Conservation (phyloP, 2,113 vertebrate genomes). For the Podarcis cretensis region DNA sequence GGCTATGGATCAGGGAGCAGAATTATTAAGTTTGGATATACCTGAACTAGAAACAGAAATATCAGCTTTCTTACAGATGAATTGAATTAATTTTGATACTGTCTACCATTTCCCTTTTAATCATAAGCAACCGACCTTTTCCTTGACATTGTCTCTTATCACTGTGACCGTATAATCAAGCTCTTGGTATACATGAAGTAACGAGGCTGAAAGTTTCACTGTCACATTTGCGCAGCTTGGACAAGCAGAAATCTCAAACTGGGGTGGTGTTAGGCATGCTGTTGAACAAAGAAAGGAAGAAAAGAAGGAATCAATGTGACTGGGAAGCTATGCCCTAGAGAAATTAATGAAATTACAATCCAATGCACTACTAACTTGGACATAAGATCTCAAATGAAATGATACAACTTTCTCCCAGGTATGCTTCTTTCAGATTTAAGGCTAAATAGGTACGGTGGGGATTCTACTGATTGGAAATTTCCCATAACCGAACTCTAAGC, state of each 20-base stretch:
- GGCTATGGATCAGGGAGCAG: not conserved
- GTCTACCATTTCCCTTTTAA: not conserved
- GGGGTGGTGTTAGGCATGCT: constrained; percentile 67
- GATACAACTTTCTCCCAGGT: not conserved
- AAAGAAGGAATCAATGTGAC: not conserved
- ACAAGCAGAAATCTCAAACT: constrained; percentile 62
- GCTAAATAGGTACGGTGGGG: not conserved
- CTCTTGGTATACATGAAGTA: constrained; percentile 27
- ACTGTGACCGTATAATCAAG: constrained; percentile 53
- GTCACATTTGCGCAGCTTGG: constrained; percentile 59
- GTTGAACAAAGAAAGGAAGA: constrained; percentile 3
- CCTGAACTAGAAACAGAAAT: not conserved
- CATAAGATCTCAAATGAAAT: not conserved
- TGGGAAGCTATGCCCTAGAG: not conserved
- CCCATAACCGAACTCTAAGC: not conserved
- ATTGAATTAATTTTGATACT: not conserved
- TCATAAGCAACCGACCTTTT: constrained; percentile 42
- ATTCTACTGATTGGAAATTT: not conserved
- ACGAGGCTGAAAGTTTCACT: constrained; percentile 58
- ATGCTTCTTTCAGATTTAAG: not conserved
- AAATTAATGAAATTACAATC: not conserved
- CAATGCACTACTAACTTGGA: not conserved
- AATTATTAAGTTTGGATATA: not conserved
- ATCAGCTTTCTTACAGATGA: not conserved
- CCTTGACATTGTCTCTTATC: constrained; percentile 25